A percentile compares a stretch with the other conserved stretches of the same genome.
phyloP scores from a whole-genome alignment of 2,888 invertebrate genomes.

The Mythimna impura region DNA sequence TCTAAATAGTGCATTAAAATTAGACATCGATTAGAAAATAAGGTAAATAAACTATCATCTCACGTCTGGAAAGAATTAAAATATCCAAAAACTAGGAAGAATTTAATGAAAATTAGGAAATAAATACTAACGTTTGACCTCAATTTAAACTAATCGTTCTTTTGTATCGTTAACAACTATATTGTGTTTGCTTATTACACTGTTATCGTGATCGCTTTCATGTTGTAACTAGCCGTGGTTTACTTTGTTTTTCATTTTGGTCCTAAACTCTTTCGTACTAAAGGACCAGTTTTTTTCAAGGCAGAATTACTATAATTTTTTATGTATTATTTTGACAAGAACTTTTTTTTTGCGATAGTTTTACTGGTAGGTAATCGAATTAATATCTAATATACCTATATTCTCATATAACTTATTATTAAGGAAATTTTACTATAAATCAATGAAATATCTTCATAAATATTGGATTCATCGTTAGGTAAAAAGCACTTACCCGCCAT shows the following conservation, averaged over 20 bases:
- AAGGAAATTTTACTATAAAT: not conserved
- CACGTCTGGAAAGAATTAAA: not conserved
- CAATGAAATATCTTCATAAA: not conserved
- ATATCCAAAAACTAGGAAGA: not conserved
- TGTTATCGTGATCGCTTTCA: slow-evolving; percentile 46
- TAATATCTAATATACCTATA: no score
- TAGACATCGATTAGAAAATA: slow-evolving; percentile 14
- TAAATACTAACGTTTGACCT: slow-evolving; percentile 35
- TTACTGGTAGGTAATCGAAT: no score
- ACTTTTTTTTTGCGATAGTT: no score
- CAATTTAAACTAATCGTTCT: slow-evolving; percentile 22
- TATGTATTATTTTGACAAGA: not conserved
- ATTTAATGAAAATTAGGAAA: slow-evolving; percentile 21
- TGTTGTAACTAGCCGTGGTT: slow-evolving; percentile 21
- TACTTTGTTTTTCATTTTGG: slow-evolving; percentile 31
- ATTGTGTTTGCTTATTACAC: slow-evolving; percentile 38
- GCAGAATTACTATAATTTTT: not conserved
- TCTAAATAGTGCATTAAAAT: slow-evolving; percentile 51
- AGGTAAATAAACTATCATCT: slow-evolving; percentile 8
- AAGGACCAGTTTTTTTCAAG: not conserved
- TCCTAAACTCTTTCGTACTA: not conserved
- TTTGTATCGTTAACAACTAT: slow-evolving; percentile 37
- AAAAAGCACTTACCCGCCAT: not conserved
- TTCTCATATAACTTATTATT: not conserved
- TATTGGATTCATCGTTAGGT: not conserved